These are phyloP conservation scores for Rhinophrynus dorsalis DNA, from an alignment of 2,797 vertebrate genomes.

Conservation along the genomic window DNA sequence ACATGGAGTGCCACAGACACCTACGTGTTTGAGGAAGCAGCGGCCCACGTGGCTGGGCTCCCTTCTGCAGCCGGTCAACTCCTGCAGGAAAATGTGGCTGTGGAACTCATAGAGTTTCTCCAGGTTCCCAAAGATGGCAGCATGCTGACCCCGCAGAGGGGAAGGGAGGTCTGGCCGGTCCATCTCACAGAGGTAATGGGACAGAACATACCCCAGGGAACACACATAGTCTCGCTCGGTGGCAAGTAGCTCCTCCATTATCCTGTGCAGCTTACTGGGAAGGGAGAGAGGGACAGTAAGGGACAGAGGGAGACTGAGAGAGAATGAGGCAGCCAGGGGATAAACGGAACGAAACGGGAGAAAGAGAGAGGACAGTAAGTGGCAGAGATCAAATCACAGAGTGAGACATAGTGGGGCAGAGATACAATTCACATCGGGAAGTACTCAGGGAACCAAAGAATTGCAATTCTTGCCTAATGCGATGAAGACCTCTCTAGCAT, in stretches of 20 bases:
- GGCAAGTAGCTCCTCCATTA: slow-evolving; percentile 75
- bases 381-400: too few relatives aligned
- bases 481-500: too few relatives aligned
- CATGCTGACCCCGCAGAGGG: slow-evolving; percentile 76
- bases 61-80: slow-evolving; percentile 62
- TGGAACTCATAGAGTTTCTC: slow-evolving; percentile 82
- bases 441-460: too few relatives aligned
- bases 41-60: slow-evolving; percentile 73
- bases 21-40: slow-evolving; percentile 76
- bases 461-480: too few relatives aligned
- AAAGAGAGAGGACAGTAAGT: slow-evolving; percentile 17
- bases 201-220: slow-evolving; percentile 74
- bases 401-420: too few relatives aligned
- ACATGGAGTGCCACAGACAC: too few relatives aligned
- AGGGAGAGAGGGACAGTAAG: background rate
- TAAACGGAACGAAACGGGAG: too few relatives aligned
- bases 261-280: slow-evolving; percentile 69
- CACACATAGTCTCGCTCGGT: slow-evolving; percentile 78
- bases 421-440: too few relatives aligned
- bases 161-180: slow-evolving; percentile 76
- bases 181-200: slow-evolving; percentile 77
- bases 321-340: too few relatives aligned
- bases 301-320: too few relatives aligned
- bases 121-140: slow-evolving; percentile 76
- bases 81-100: slow-evolving; percentile 71